Percentiles rank a stretch among this genome's conserved stretches.
Conservation (phyloP, 2,113 vertebrate species). For the Beaufortia kweichowensis region DNA sequence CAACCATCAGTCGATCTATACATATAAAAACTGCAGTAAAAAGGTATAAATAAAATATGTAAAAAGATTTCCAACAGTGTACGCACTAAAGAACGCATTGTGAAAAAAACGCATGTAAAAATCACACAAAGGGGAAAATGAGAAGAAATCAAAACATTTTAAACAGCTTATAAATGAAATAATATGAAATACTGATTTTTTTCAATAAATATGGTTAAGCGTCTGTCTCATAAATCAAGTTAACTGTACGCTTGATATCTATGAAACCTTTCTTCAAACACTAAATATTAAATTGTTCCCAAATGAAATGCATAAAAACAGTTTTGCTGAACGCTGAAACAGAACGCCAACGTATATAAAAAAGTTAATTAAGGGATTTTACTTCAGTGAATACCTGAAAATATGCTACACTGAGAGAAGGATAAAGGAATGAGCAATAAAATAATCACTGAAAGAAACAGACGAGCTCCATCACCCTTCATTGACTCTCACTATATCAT, state of each 20-base stretch:
- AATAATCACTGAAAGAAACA: constrained; percentile 26
- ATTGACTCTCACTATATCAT: constrained; percentile 49
- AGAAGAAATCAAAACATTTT: constrained; percentile 4
- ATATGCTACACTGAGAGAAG: constrained; percentile 10
- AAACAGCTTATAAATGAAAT: constrained; percentile 32
- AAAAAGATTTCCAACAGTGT: constrained; percentile 32
- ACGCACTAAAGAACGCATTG: constrained; percentile 24
- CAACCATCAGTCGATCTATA: constrained; percentile 20
- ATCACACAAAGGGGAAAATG: not conserved
- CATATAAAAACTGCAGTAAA: constrained; percentile 37
- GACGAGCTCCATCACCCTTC: constrained; percentile 43
- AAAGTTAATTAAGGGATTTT: too few relatives aligned
- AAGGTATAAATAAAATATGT: constrained; percentile 45
- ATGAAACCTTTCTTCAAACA: not conserved
- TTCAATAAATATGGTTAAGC: constrained; percentile 5
- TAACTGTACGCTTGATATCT: not conserved
- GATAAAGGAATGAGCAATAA: constrained; percentile 32
- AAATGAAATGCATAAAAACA: not conserved
- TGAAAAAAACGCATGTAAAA: constrained; percentile 8
- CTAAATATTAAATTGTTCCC: not conserved
- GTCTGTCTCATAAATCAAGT: constrained; percentile 6
- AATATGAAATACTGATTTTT: constrained; percentile 33
- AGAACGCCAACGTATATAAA: too few relatives aligned
- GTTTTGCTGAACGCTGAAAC: not conserved
- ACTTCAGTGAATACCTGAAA: too few relatives aligned